Evolutionary conservation across 2,113 vertebrate species (phyloP).

Genomic region (Zosterops japonicus): DNA sequence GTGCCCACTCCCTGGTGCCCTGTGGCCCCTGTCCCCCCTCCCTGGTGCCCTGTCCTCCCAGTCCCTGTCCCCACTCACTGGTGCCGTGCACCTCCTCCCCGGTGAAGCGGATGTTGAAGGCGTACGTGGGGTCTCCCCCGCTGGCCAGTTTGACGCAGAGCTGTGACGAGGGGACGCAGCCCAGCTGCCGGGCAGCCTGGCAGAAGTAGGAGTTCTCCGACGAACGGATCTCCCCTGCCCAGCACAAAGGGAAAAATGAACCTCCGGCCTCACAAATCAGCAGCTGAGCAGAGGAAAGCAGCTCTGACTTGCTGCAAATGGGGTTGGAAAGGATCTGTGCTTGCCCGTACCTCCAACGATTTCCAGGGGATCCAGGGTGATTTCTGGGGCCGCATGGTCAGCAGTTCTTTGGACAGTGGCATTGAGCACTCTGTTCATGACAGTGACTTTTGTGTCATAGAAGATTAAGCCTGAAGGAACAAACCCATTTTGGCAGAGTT

Average conservation of each 20-base stretch:
- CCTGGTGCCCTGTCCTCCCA: no score
- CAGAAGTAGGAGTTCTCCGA: conserved; percentile 97
- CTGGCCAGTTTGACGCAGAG: conserved; percentile 95
- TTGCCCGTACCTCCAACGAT: conserved; percentile 87
- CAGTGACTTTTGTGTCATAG: conserved; percentile 94
- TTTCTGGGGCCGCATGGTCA: conserved; percentile 95
- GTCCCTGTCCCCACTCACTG: conserved; percentile 73
- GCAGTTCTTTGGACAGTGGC: conserved; percentile 94
- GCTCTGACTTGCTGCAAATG: fast-evolving
- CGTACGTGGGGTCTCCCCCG: conserved; percentile 93
- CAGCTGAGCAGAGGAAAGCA: no score
- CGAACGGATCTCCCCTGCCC: conserved; percentile 86
- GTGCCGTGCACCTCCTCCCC: conserved; percentile 97
- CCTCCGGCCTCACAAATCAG: fast-evolving
- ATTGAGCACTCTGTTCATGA: conserved; percentile 95
- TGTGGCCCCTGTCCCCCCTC: no score
- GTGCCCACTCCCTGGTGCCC: conserved; percentile 83
- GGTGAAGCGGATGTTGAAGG: conserved; percentile 98
- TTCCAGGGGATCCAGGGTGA: conserved; percentile 93
- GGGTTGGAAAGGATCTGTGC: fast-evolving
- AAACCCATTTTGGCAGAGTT: background rate
- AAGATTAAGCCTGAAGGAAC: conserved; percentile 85
- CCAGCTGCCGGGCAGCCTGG: conserved; percentile 91
- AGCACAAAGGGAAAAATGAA: background rate
- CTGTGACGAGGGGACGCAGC: conserved; percentile 92